Percentiles rank a stretch among this genome's conserved stretches.
phyloP scores from a whole-genome alignment of 2,888 invertebrate genomes.

The Notocelia uddmanniana region DNA sequence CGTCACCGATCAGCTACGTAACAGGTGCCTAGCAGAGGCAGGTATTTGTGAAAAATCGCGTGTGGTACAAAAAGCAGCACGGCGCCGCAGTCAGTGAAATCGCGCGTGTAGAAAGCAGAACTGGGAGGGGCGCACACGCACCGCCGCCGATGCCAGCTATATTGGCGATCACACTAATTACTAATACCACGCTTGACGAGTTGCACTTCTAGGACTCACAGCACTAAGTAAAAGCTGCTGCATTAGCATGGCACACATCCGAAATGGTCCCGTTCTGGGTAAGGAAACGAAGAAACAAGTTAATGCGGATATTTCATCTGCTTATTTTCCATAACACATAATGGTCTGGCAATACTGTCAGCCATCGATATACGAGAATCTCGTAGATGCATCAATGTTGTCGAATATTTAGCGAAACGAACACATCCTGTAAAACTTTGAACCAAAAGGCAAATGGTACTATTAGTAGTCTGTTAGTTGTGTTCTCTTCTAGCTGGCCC shows the following conservation, averaged over 20 bases:
- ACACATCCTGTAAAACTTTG: no score
- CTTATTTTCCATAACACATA: neutral
- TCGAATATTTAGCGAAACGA: no score
- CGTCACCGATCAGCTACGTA: conserved; percentile 48
- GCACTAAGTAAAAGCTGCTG: conserved; percentile 25
- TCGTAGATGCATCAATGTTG: no score
- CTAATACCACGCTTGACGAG: conserved; percentile 43
- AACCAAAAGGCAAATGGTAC: no score
- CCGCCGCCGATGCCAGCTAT: conserved; percentile 54
- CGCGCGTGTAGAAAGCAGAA: conserved; percentile 85
- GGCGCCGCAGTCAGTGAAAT: conserved; percentile 77
- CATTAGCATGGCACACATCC: conserved; percentile 23
- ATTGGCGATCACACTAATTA: conserved; percentile 43
- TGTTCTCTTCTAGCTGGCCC: no score
- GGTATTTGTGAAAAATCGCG: conserved; percentile 76
- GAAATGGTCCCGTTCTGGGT: conserved; percentile 23
- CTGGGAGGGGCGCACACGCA: conserved; percentile 68
- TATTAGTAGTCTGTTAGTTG: no score
- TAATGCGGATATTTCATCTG: neutral
- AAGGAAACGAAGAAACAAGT: conserved; percentile 12
- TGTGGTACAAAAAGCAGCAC: conserved; percentile 67
- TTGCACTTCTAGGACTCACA: conserved; percentile 33
- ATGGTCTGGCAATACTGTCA: neutral
- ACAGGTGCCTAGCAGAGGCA: conserved; percentile 62
- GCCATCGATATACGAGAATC: neutral